A percentile compares a stretch with the other conserved stretches of the same genome.
Evolutionary conservation across 2,113 vertebrate genomes (phyloP).

Genomic region (zebrafish (Danio rerio)): DNA sequence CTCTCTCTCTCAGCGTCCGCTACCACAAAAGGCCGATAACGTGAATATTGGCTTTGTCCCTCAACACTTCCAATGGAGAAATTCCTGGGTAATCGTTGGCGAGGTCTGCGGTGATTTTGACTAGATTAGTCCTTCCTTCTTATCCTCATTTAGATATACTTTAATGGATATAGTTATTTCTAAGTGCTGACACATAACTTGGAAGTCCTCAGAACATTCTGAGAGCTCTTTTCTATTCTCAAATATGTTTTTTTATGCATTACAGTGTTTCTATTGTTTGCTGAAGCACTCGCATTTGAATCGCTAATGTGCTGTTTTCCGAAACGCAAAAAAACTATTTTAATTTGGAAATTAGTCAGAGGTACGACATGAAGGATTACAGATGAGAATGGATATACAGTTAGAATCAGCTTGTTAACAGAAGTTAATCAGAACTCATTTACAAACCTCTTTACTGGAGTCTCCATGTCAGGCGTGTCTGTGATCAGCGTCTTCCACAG

Average conservation of each 20-base stretch:
- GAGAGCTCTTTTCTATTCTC: slow-evolving; percentile 8
- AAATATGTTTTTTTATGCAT: background rate
- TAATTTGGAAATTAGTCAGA: background rate
- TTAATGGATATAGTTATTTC: slow-evolving; percentile 54
- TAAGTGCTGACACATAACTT: slow-evolving; percentile 57
- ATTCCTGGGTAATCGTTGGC: slow-evolving; percentile 86
- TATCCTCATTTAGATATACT: slow-evolving; percentile 51
- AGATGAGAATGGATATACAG: slow-evolving; percentile 40
- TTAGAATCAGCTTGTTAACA: slow-evolving; percentile 64
- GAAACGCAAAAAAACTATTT: background rate
- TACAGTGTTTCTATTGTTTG: background rate
- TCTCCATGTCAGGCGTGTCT: slow-evolving; percentile 29
- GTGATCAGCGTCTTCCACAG: slow-evolving; percentile 40
- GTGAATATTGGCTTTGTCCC: slow-evolving; percentile 80
- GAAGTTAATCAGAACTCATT: slow-evolving; percentile 77
- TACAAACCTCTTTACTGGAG: slow-evolving; percentile 29
- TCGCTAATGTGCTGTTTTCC: background rate
- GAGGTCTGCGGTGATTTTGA: slow-evolving; percentile 68
- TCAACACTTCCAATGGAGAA: slow-evolving; percentile 87
- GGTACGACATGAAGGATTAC: background rate
- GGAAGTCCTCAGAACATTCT: slow-evolving; percentile 24
- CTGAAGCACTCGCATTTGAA: background rate
- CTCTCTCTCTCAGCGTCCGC: slow-evolving; percentile 74
- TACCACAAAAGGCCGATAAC: slow-evolving; percentile 84
- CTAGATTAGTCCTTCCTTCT: slow-evolving; percentile 59